These are phyloP conservation scores for Parascotia fuliginaria DNA, from an alignment of 2,888 invertebrate species.

Conservation along the genomic window DNA sequence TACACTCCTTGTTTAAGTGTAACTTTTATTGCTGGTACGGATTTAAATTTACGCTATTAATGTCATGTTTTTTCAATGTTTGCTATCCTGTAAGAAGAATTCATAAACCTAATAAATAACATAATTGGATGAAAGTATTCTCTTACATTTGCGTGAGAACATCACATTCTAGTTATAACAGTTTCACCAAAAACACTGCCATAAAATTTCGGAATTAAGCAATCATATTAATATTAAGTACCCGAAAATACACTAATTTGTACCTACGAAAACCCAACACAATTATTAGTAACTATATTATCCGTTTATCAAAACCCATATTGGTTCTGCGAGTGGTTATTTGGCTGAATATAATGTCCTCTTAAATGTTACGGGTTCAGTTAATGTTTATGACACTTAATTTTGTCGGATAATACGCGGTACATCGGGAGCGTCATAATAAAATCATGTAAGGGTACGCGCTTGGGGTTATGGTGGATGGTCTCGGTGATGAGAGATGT, in stretches of 20 bases:
- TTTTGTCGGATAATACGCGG: constrained; percentile 68
- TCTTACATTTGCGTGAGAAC: neutral
- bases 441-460: constrained; percentile 67
- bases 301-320: constrained; percentile 44
- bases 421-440: constrained; percentile 72
- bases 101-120: too few species aligned
- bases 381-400: constrained; percentile 83
- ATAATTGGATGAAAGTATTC: neutral
- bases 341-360: constrained; percentile 61
- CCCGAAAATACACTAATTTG: constrained; percentile 27
- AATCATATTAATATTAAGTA: constrained; percentile 35
- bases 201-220: constrained; percentile 34
- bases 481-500: constrained; percentile 12
- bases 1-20: too few species aligned
- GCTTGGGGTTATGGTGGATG: constrained; percentile 57
- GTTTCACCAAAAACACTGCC: constrained; percentile 11
- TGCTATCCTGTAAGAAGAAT: too few species aligned
- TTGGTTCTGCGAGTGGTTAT: constrained; percentile 49
- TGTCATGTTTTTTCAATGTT: too few species aligned
- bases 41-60: too few species aligned
- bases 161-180: constrained; percentile 26
- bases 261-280: constrained; percentile 20
- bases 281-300: constrained; percentile 41
- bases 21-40: too few species aligned
- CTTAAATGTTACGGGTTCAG: constrained; percentile 69